These are phyloP conservation scores for Ichneumoninae sp. DNA, from an alignment of 2,888 invertebrate genomes.

Conservation along the genomic window DNA sequence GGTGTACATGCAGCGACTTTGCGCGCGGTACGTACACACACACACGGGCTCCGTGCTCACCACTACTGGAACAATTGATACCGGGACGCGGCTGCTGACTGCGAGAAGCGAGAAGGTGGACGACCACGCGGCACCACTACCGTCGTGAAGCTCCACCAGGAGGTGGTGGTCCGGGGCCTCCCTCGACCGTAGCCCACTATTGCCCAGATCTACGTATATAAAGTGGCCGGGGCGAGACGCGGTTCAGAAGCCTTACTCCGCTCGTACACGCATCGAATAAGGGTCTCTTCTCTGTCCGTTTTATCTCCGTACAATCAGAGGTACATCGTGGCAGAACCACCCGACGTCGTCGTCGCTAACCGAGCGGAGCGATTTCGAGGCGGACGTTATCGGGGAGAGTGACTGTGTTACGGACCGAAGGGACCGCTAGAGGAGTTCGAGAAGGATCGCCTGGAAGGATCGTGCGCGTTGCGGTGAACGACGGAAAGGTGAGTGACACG, in stretches of 20 bases:
- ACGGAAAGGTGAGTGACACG: slow-evolving; percentile 40
- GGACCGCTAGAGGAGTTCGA: slow-evolving; percentile 39
- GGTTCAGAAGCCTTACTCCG: slow-evolving; percentile 82
- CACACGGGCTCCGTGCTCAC: neutral
- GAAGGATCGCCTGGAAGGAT: slow-evolving; percentile 34
- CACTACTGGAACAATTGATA: slow-evolving; percentile 6
- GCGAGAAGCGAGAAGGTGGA: slow-evolving; percentile 15
- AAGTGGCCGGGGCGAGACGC: slow-evolving; percentile 82
- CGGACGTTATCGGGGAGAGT: slow-evolving; percentile 22
- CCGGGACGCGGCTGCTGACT: slow-evolving; percentile 8
- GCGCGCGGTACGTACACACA: neutral
- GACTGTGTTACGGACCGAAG: slow-evolving; percentile 44
- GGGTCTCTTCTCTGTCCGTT: slow-evolving; percentile 31
- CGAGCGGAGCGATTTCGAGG: slow-evolving; percentile 1
- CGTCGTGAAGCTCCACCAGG: slow-evolving; percentile 71
- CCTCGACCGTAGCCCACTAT: slow-evolving; percentile 72
- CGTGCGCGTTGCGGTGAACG: slow-evolving; percentile 41
- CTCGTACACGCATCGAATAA: slow-evolving; percentile 78
- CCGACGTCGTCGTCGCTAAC: slow-evolving; percentile 15
- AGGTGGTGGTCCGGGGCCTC: slow-evolving; percentile 74
- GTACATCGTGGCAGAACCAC: neutral
- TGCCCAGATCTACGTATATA: slow-evolving; percentile 83
- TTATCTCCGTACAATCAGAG: neutral
- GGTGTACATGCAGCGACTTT: slow-evolving; percentile 20
- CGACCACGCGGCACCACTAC: slow-evolving; percentile 50